A percentile compares a stretch with the other conserved stretches of the same genome.
Conservation (phyloP, 2,888 invertebrate species). For the Agrochola litura region DNA sequence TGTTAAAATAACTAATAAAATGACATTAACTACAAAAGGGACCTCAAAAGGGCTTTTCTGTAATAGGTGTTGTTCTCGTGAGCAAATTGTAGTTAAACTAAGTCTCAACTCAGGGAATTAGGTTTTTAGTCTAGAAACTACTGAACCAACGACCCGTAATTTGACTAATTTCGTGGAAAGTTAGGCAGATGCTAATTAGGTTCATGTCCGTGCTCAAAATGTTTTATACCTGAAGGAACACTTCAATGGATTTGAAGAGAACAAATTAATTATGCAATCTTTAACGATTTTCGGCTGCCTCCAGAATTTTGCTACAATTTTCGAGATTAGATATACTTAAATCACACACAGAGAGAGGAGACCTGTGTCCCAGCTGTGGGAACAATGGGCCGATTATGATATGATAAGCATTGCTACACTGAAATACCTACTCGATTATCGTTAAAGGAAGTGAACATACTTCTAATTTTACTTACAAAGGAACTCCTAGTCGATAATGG, state of each 20-base stretch:
- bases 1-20: constrained; percentile 37
- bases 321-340: background rate
- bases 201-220: constrained; percentile 29
- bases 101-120: constrained; percentile 53
- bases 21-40: constrained; percentile 32
- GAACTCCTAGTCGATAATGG: background rate
- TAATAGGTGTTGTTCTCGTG: constrained; percentile 55
- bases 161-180: constrained; percentile 58
- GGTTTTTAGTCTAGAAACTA: constrained; percentile 51
- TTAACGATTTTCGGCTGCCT: background rate
- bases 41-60: constrained; percentile 19
- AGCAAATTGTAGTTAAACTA: constrained; percentile 56
- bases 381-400: background rate
- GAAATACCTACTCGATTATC: background rate
- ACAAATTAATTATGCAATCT: background rate
- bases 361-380: too few relatives aligned
- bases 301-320: background rate
- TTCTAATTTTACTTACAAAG: constrained; percentile 18
- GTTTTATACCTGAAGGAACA: constrained; percentile 18
- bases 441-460: background rate
- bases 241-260: background rate
- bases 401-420: background rate
- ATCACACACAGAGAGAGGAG: background rate
- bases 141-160: constrained; percentile 48
- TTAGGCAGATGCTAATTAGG: constrained; percentile 50